Base-by-base conservation (phyloP, 1,140 invertebrate species). In the Zophobas atratus region DNA sequence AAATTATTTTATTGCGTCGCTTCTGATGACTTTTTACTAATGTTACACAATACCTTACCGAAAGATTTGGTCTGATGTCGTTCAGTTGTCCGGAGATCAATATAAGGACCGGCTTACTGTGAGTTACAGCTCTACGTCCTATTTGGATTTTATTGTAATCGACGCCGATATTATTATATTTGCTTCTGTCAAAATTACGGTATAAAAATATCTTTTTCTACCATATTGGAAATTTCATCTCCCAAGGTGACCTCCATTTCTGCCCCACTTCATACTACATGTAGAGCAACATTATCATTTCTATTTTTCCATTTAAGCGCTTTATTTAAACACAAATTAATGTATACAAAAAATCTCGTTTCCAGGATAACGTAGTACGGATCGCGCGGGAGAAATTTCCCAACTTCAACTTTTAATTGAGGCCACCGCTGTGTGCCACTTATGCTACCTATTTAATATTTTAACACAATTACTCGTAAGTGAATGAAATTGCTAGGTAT, bases 61-160 rank as follows among this genome's bases (percentile, higher is more conserved):
- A 20, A 56, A 73, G 71, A 73, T 73, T 73, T 73, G 55, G 41
- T 51, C 55, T 56, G 71, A 55, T 73, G 71, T 72, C 70, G 46
- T 73, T 73, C 71, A 73, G 71, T 73, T 73, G 71, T 73, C 71
- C 71, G 71, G 71, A 73, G 71, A 73, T 73, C 71, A 73, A 73
- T 73, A 73, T 73, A 73, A 73, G 71, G 71, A 73, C 71, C 71
- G 71, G 71, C 71, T 73, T 55, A 73, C 71, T 73, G 51, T 55
- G 55, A 56, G 71, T 73, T 73, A 73, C 71, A 56, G 71, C 49
- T 20, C 20, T 43, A 73, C 55, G 48, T 73, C 49, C 49, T 56
- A 56, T 56, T 73, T 56, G 71, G 71, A 20, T 56, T 73, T 73
- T 73, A 73, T 55, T 73, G 71, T 73, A 73, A 56, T 73, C 39